phyloP scores from a whole-genome alignment of 2,113 vertebrate species.

The Piaya cayana region DNA sequence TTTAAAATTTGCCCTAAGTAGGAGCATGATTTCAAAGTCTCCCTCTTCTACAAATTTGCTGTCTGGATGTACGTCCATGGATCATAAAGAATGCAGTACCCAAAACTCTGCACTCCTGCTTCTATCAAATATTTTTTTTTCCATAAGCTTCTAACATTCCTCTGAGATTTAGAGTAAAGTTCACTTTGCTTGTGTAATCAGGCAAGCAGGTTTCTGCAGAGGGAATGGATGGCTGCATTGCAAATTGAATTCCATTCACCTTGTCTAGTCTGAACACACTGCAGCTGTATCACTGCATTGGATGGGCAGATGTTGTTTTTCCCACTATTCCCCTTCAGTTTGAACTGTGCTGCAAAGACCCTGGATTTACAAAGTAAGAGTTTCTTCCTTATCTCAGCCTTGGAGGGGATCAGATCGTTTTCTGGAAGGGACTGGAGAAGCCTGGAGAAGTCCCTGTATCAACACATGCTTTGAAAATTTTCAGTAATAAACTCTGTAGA shows the following conservation, averaged over 20 bases:
- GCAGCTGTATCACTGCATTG: background rate
- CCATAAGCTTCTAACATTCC: background rate
- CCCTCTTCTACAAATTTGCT: background rate
- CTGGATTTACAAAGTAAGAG: background rate
- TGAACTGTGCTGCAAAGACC: background rate
- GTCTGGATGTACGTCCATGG: background rate
- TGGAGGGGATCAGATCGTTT: background rate
- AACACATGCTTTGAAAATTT: accelerated
- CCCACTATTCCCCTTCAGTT: background rate
- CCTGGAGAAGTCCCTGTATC: background rate
- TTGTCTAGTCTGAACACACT: background rate
- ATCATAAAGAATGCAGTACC: background rate
- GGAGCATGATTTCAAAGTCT: background rate
- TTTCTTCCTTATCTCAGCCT: background rate
- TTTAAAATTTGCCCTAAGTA: too few relatives aligned
- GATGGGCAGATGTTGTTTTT: background rate
- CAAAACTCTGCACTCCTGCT: accelerated
- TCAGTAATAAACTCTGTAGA: background rate
- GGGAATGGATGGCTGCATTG: background rate
- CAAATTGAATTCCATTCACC: background rate
- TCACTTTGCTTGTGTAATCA: background rate
- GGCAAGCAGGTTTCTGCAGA: background rate
- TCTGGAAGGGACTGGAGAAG: background rate
- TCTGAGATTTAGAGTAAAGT: background rate
- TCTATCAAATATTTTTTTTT: background rate